A percentile compares a stretch with the other conserved stretches of the same genome.
Conservation (phyloP, 1,140 invertebrate genomes). For the Drosophila jambulina region DNA sequence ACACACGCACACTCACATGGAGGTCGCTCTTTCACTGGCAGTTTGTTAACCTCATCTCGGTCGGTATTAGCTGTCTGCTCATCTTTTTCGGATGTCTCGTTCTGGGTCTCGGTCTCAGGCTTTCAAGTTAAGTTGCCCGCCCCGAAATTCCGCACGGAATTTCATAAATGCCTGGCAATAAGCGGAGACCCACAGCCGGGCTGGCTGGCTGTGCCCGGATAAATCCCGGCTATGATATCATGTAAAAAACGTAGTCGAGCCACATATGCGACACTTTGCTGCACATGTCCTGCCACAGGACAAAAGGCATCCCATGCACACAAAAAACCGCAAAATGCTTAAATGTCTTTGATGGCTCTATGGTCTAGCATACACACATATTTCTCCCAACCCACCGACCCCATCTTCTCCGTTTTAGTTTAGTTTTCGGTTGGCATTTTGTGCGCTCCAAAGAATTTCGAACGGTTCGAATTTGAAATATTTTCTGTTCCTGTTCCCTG, state of each 20-base stretch:
- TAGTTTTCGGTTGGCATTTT: conserved; percentile 63
- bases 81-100: conserved; percentile 28
- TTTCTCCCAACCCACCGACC: background rate
- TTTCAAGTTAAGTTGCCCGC: conserved; percentile 62
- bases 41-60: conserved; percentile 70
- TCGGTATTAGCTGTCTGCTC: conserved; percentile 12
- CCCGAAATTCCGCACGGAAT: conserved; percentile 70
- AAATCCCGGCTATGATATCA: conserved; percentile 53
- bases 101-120: conserved; percentile 27
- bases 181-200: conserved; percentile 36
- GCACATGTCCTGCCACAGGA: conserved; percentile 70
- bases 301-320: conserved; percentile 50
- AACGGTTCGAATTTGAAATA: conserved; percentile 73
- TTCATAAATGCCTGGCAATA: conserved; percentile 74
- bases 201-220: conserved; percentile 24
- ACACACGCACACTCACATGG: conserved; percentile 36
- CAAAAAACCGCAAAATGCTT: conserved; percentile 77
- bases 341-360: conserved; percentile 79
- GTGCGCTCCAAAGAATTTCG: conserved; percentile 69
- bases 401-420: conserved; percentile 7
- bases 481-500: conserved; percentile 59
- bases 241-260: conserved; percentile 40
- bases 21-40: conserved; percentile 20
- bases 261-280: conserved; percentile 67
- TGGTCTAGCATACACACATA: conserved; percentile 18